These are phyloP conservation scores for Peromyscus polionotus DNA, from an alignment of 2,113 vertebrate species.

Conservation along the genomic window DNA sequence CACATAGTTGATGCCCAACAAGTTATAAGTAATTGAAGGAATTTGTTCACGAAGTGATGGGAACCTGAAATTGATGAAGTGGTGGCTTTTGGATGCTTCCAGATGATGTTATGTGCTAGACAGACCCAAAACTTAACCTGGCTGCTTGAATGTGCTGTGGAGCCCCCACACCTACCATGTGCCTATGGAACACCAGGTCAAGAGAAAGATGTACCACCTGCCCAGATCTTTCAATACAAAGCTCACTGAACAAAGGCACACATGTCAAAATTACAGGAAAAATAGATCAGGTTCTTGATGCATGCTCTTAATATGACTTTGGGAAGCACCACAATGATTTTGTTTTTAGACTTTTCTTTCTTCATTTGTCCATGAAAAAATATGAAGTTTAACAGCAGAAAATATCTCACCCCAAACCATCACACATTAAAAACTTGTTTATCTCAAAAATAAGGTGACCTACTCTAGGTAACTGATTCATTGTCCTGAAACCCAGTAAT, in stretches of 20 bases:
- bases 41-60: background rate
- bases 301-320: background rate
- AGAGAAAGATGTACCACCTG: background rate
- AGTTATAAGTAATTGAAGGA: background rate
- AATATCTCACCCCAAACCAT: background rate
- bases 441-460: conserved; percentile 25
- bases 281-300: background rate
- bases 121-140: background rate
- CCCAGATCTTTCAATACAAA: background rate
- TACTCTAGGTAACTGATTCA: background rate
- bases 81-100: background rate
- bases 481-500: background rate
- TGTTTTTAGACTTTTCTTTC: conserved; percentile 9
- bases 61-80: background rate
- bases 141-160: background rate
- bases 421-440: background rate
- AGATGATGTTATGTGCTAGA: background rate
- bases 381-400: background rate
- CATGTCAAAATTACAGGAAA: conserved; percentile 2
- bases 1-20: background rate
- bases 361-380: background rate
- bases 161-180: background rate
- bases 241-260: background rate
- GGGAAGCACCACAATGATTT: background rate
- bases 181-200: background rate